Conservation (phyloP, 2,113 vertebrate genomes). For the Callopanchax toddi region DNA sequence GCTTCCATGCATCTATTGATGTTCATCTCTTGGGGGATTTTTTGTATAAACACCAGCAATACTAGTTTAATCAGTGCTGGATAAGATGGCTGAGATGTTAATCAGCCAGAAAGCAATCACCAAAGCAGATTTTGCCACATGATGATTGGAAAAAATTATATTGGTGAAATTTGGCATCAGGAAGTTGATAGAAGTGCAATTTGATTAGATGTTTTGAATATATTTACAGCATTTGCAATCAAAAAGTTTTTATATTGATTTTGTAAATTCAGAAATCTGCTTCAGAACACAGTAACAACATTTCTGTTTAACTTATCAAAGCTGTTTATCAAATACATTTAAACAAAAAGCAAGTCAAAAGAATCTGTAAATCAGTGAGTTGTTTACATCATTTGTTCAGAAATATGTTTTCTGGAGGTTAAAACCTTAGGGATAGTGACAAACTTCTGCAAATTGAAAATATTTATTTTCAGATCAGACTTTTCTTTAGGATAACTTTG, state of each 20-base stretch:
- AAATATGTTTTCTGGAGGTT: too few relatives aligned
- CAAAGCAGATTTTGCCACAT: not conserved
- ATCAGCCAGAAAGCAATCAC: not conserved
- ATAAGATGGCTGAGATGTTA: not conserved
- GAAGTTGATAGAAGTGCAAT: not conserved
- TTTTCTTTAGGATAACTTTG: too few relatives aligned
- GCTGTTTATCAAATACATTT: too few relatives aligned
- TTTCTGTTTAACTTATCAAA: too few relatives aligned
- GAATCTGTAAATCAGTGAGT: too few relatives aligned
- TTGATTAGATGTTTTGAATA: not conserved
- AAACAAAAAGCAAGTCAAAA: too few relatives aligned
- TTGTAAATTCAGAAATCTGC: not conserved
- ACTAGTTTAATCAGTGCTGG: not conserved
- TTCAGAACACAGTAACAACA: not conserved
- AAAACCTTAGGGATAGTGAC: too few relatives aligned
- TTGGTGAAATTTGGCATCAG: not conserved
- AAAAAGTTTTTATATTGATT: not conserved
- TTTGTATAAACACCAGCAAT: not conserved
- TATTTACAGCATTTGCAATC: not conserved
- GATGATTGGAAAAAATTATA: not conserved
- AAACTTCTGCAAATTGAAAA: too few relatives aligned
- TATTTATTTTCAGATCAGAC: too few relatives aligned
- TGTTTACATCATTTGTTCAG: too few relatives aligned
- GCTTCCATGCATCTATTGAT: too few relatives aligned
- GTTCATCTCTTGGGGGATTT: too few relatives aligned